phyloP scores from a whole-genome alignment of 30 jellyfish, hydroid and myxozoan genomes.

The Clytia hemisphaerica region DNA sequence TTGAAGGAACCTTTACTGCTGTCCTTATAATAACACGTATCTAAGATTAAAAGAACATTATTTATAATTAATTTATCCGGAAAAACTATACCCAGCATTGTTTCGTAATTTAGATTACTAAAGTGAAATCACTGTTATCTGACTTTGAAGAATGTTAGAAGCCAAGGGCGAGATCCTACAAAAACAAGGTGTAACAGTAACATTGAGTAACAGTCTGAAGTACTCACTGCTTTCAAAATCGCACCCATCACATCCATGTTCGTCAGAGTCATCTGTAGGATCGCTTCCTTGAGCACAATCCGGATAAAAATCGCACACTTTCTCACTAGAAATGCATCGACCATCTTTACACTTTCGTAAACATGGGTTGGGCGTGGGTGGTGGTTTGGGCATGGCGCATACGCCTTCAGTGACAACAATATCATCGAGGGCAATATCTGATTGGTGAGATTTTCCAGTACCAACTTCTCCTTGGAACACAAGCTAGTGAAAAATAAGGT shows the following conservation, averaged over 20 bases:
- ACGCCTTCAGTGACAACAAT: constrained; percentile 48
- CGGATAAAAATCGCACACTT: constrained; percentile 78
- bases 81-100: too few relatives aligned
- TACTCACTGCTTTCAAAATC: constrained; percentile 77
- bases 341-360: constrained; percentile 56
- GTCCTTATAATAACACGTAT: constrained; percentile 71
- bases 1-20: constrained; percentile 68
- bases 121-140: too few relatives aligned
- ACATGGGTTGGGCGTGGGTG: constrained; percentile 97
- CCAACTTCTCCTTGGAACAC: constrained; percentile 80
- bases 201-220: background rate
- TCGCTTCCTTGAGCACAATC: constrained; percentile 74
- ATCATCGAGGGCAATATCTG: constrained; percentile 87
- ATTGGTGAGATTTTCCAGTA: constrained; percentile 47
- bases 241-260: constrained; percentile 84
- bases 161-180: too few relatives aligned
- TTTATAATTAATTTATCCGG: too few relatives aligned
- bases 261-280: constrained; percentile 76
- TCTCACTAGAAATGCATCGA: constrained; percentile 58
- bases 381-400: constrained; percentile 79
- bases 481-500: constrained; percentile 54
- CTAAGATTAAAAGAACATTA: too few relatives aligned
- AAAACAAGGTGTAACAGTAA: too few relatives aligned
- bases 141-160: too few relatives aligned
- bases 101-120: too few relatives aligned